These are phyloP conservation scores for Patella caerulea DNA, from an alignment of 2,888 invertebrate genomes.

Conservation along the genomic window DNA sequence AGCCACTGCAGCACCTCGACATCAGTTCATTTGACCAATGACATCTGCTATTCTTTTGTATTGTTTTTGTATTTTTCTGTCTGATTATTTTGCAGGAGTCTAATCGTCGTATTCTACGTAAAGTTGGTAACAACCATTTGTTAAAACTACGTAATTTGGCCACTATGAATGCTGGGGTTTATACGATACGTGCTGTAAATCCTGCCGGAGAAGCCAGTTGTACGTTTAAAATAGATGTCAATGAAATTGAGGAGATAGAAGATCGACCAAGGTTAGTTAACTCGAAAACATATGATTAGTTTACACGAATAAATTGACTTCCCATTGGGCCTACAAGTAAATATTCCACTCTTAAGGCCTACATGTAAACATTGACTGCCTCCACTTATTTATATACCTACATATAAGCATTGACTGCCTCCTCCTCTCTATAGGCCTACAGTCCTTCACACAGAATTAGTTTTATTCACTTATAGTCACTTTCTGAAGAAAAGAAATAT, in stretches of 20 bases:
- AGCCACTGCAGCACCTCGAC: too few relatives aligned
- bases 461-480: too few relatives aligned
- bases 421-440: neutral
- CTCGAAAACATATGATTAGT: neutral
- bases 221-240: constrained; percentile 54
- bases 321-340: neutral
- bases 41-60: neutral
- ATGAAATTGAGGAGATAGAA: constrained; percentile 32
- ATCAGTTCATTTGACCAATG: too few relatives aligned
- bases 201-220: constrained; percentile 59
- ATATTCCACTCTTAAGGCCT: neutral
- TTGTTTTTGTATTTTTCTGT: neutral
- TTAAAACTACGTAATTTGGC: constrained; percentile 82
- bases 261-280: constrained; percentile 6
- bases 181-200: constrained; percentile 62
- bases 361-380: neutral
- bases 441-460: too few relatives aligned
- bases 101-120: constrained; percentile 42
- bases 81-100: constrained; percentile 42
- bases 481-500: too few relatives aligned
- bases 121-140: constrained; percentile 73
- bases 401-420: constrained; percentile 15
- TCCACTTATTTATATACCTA: neutral
- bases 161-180: constrained; percentile 58
- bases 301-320: neutral